Evolutionary conservation across 2,797 vertebrate genomes (phyloP), one percentile per base, ranked within the genome.

Genomic region (Gila robusta): DNA sequence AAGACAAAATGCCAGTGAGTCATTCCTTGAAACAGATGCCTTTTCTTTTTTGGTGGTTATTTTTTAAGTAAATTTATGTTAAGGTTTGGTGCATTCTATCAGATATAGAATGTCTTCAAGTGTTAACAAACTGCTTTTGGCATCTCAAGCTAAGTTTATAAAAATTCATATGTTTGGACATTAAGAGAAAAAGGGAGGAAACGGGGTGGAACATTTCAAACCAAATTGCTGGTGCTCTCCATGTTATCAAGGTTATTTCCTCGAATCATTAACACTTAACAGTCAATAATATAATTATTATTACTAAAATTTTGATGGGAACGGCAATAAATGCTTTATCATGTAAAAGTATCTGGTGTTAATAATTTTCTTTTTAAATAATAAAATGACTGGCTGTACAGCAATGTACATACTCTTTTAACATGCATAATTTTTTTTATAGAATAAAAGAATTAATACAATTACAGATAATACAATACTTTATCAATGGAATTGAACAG

Each of bases 241-340:
- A 39, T 67, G 23, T 74, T 74, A 86, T 86, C 28, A 86, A 81
- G 72, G 71, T 41, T 23, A 77, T 77, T 86, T 86, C 23, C 17
- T 73, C 7, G 26, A n/a, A 41, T 71, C n/a, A 28, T 79, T 49
- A 59, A 23, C n/a, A 23, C 14, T 85, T 54, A 49, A 26, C n/a
- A 62, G 49, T 62, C 23, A 77, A 77, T 23, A 14, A 52, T 12
- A 47, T 16, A 14, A 12, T 5, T 23, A 54, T 37, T 77, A 23
- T 12, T 37, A 54, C 28, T 14, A 54, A 76, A 54, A 14, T 17
- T 8, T 6, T 10, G 17, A 35, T 52, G 10, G 9, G 47, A 76
- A 76, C 6, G 28, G 4, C 5, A 76, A 74, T 21, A 32, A 23
- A 76, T 11, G 21, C 10, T 54, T 54, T 35, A 74, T 74, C 26